phyloP scores from a whole-genome alignment of 2,797 vertebrate genomes.

The Merluccius polli region DNA sequence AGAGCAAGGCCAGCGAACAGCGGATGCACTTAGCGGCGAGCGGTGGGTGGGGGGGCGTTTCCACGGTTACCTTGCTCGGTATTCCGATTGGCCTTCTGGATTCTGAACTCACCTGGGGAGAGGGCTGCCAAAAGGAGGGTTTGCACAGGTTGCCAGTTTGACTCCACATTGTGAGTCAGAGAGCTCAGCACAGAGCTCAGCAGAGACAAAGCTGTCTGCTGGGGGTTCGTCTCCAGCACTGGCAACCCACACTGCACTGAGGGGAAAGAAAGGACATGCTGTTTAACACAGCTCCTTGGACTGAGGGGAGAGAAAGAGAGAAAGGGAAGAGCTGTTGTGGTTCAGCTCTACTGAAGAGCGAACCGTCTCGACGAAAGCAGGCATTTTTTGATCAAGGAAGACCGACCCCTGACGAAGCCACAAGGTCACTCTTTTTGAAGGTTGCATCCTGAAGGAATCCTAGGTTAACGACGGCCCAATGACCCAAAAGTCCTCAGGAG shows the following conservation, averaged over 20 bases:
- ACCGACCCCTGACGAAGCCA: not conserved
- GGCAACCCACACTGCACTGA: conserved; percentile 88
- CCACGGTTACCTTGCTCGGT: conserved; percentile 59
- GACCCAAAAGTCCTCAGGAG: conserved; percentile 5
- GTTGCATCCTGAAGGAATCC: not conserved
- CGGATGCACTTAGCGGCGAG: conserved; percentile 57
- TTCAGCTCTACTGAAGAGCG: not conserved
- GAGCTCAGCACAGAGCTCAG: conserved; percentile 69
- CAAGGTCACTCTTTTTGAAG: conserved; percentile 17
- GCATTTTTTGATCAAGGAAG: conserved; percentile 12
- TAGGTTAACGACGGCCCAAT: not conserved
- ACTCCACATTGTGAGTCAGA: conserved; percentile 72
- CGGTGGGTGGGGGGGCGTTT: conserved; percentile 32
- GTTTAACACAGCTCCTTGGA: conserved; percentile 73
- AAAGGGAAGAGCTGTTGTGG: conserved; percentile 16
- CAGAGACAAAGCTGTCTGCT: conserved; percentile 71
- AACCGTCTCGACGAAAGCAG: not conserved
- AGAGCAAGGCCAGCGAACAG: conserved; percentile 54
- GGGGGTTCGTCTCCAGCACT: conserved; percentile 80
- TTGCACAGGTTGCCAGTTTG: conserved; percentile 76
- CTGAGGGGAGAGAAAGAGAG: conserved; percentile 9
- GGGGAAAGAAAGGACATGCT: conserved; percentile 80
- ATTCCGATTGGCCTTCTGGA: conserved; percentile 50
- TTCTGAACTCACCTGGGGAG: conserved; percentile 81
- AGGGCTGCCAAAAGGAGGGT: conserved; percentile 79